Percentiles rank a stretch among this genome's conserved stretches.
These are phyloP conservation scores for Porites lutea DNA, from an alignment of 64 coral and sea anemone species.

Conservation along the genomic window DNA sequence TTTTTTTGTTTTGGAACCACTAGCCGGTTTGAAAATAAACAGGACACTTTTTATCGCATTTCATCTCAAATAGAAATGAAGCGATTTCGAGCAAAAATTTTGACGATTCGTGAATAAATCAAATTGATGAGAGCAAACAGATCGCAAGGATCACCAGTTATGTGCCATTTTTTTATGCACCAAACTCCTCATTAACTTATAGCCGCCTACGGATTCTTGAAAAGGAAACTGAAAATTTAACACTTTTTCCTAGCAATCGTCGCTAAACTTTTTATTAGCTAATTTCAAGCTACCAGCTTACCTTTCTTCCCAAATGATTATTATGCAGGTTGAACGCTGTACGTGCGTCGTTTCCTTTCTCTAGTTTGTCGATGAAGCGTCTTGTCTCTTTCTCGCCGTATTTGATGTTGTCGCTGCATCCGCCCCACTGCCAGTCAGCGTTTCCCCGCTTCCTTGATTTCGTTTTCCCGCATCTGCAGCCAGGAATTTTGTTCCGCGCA, in stretches of 20 bases:
- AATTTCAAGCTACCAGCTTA: conserved; percentile 7
- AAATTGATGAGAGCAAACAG: no score
- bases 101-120: no score
- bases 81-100: no score
- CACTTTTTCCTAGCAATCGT: not conserved
- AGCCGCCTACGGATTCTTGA: not conserved
- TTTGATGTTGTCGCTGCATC: conserved; percentile 70
- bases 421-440: conserved; percentile 31
- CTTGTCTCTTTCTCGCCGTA: conserved; percentile 57
- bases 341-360: conserved; percentile 20
- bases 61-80: no score
- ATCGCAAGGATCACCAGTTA: no score
- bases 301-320: conserved; percentile 76
- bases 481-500: conserved; percentile 8
- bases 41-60: no score
- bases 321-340: conserved; percentile 66
- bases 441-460: conserved; percentile 10
- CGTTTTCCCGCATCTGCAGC: conserved; percentile 57
- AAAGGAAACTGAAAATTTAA: not conserved
- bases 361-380: conserved; percentile 67
- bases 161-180: no score
- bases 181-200: no score
- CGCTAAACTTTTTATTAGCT: not conserved
- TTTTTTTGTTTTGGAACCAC: no score
- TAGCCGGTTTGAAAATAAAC: no score